Evolutionary conservation across 2,113 vertebrate species (phyloP), one percentile per base, ranked within the genome.

Genomic region (Capreolus pygargus): DNA sequence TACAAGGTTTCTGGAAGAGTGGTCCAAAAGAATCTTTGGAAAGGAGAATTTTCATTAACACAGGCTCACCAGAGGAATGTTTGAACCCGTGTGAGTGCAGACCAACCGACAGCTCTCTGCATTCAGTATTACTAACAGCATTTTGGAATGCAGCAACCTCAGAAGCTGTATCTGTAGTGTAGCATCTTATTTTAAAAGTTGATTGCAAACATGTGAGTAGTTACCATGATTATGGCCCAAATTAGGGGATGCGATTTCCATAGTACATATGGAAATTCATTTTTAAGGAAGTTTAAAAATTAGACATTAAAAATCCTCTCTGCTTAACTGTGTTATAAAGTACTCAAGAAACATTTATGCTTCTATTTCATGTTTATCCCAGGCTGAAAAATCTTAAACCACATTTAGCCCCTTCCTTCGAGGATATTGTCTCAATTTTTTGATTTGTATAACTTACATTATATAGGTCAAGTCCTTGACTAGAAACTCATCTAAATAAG

Each of bases 401-500:
- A 43, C 17, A 30, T 95, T 97, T 94, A 78, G 74, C 33, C 82
- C 88, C 74, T 97, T 76, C 39, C 47, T 97, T 97, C 11, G 39
- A 95, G 82, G 93, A 9, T 97, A 85, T 87, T 98, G 97, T 78
- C 74, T 95, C 39, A n/a, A 76, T 64, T 97, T 97, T 78, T 78
- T 2, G 0, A 98, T 98, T 94, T 97, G 55, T 94, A 52, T 91
- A 97, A 96, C 81, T 98, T 97, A 84, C 33, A 87, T 96, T 93
- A 89, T 94, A 86, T 93, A 86, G 96, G 97, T 96, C 97, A 86
- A 92, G 61, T 97, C 28, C 76, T 97, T 91, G 86, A 96, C 58
- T 95, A 83, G 91, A 93, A 93, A 91, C 57, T 96, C 88, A 94
- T 88, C 67, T 91, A 91, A 95, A 93, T 93, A 91, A 92, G 52